These are phyloP conservation scores for Oncopodura yosiiana DNA, from an alignment of 1,140 invertebrate species.

Conservation along the genomic window DNA sequence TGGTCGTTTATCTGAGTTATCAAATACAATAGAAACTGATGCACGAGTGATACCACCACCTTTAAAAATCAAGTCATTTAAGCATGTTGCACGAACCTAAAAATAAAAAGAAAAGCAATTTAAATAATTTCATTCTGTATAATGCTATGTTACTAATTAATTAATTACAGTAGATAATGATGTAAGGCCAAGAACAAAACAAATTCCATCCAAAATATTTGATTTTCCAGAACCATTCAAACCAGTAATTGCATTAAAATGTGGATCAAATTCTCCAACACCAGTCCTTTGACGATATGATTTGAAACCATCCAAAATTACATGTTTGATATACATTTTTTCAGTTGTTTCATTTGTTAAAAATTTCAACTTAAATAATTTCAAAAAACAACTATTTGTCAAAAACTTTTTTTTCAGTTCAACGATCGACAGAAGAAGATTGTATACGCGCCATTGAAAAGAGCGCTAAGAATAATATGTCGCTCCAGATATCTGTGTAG, in stretches of 20 bases:
- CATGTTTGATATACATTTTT: slow-evolving; percentile 89
- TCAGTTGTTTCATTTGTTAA: background rate
- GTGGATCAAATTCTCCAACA: slow-evolving; percentile 72
- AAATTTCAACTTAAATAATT: background rate
- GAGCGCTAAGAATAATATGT: too few relatives aligned
- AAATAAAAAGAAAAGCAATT: slow-evolving; percentile 28
- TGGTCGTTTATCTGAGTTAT: slow-evolving; percentile 64
- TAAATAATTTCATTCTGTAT: background rate
- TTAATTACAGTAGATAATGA: slow-evolving; percentile 77
- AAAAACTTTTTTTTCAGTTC: too few relatives aligned
- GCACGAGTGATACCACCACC: slow-evolving; percentile 94
- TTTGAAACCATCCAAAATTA: slow-evolving; percentile 95
- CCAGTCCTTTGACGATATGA: slow-evolving; percentile 90
- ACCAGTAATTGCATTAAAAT: slow-evolving; percentile 98
- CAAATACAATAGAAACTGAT: slow-evolving; percentile 90
- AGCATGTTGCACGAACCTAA: slow-evolving; percentile 74
- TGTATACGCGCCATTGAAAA: too few relatives aligned
- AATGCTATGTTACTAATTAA: slow-evolving; percentile 1
- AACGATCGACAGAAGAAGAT: too few relatives aligned
- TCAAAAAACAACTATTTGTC: too few relatives aligned
- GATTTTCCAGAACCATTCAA: slow-evolving; percentile 98
- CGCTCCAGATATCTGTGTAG: too few relatives aligned
- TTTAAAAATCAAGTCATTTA: slow-evolving; percentile 95
- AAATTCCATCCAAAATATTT: slow-evolving; percentile 96
- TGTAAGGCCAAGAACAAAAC: slow-evolving; percentile 93